Evolutionary conservation across 2,113 vertebrate species (phyloP), one percentile per base, ranked within the genome.

Genomic region (Capreolus pygargus): DNA sequence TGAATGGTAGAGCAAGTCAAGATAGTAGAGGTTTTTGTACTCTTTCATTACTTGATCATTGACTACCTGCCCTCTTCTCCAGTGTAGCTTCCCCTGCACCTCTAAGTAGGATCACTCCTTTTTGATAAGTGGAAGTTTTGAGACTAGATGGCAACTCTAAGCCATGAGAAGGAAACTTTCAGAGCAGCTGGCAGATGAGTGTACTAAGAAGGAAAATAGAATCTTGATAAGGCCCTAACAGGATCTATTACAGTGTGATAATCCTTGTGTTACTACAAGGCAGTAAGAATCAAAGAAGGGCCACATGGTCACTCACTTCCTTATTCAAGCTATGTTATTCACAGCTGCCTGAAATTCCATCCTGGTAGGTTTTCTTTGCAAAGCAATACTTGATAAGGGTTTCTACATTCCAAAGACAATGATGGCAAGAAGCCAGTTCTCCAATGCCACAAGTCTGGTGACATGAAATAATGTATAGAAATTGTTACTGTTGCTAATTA

Each of bases 341-440:
- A 93, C 27, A 78, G 13, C 11, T 76, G 89, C 39, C 86, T 92
- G 33, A 96, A 95, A 95, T 97, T 93, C 93, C 83, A 82, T 93
- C 85, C 94, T 55, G 70, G 78, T 83, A 61, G 50, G 11, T 95
- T 97, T 96, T 94, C 86, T 85, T 95, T 92, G 28, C 76, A 87
- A 23, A 95, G 78, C 74, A 97, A 70, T 91, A 89, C 43, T 86
- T 92, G 97, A 74, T 97, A 95, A 96, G 47, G 83, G 52, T 97
- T 97, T 97, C 96, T 89, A 98, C 78, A 95, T 96, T 96, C 76
- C 78, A 79, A 70, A 98, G 83, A 97, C 96, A 97, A 96, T 91
- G 91, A 97, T 27, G 91, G 91, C 86, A 97, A 89, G 43, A 74
- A 94, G 95, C 91, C 96, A 98, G 58, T 94, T 93, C 94, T 93